A percentile compares a stretch with the other conserved stretches of the same genome.
These are phyloP conservation scores for Agrilus cyanescens DNA, from an alignment of 2,888 invertebrate genomes.

Conservation along the genomic window DNA sequence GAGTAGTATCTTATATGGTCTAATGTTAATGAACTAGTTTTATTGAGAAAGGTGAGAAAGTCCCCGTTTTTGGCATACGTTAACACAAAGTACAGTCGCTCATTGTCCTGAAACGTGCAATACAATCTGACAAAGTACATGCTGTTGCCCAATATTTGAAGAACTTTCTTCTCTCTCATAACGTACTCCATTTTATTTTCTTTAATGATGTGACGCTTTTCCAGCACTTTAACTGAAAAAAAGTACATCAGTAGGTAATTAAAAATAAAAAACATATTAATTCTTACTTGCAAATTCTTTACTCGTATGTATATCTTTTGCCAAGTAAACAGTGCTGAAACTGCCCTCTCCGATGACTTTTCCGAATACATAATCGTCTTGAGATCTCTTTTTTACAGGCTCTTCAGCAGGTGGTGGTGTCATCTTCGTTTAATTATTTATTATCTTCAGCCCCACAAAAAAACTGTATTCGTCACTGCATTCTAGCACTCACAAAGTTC, in stretches of 20 bases:
- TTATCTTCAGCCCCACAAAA: conserved; percentile 12
- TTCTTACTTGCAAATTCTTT: conserved; percentile 91
- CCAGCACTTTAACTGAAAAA: conserved; percentile 89
- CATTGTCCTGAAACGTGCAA: conserved; percentile 92
- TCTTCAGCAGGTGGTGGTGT: conserved; percentile 32
- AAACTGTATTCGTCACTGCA: conserved; percentile 6
- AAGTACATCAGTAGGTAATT: conserved; percentile 16
- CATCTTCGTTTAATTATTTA: conserved; percentile 17
- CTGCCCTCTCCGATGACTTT: conserved; percentile 95
- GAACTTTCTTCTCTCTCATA: conserved; percentile 85
- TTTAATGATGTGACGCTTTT: conserved; percentile 83
- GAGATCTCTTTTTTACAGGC: conserved; percentile 46
- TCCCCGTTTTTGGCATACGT: conserved; percentile 94
- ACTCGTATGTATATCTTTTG: conserved; percentile 79
- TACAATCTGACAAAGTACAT: conserved; percentile 89
- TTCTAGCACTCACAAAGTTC: background rate
- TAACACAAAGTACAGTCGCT: conserved; percentile 88
- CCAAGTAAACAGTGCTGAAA: conserved; percentile 90
- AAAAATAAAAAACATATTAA: background rate
- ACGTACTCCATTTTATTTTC: conserved; percentile 92
- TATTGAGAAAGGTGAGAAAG: conserved; percentile 80
- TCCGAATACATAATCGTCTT: conserved; percentile 89
- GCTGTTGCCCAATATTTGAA: conserved; percentile 68
- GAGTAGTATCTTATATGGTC: conserved; percentile 87
- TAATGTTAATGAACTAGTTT: conserved; percentile 79